phyloP scores from a whole-genome alignment of 2,113 vertebrate species.

The Aldabrachelys gigantea region DNA sequence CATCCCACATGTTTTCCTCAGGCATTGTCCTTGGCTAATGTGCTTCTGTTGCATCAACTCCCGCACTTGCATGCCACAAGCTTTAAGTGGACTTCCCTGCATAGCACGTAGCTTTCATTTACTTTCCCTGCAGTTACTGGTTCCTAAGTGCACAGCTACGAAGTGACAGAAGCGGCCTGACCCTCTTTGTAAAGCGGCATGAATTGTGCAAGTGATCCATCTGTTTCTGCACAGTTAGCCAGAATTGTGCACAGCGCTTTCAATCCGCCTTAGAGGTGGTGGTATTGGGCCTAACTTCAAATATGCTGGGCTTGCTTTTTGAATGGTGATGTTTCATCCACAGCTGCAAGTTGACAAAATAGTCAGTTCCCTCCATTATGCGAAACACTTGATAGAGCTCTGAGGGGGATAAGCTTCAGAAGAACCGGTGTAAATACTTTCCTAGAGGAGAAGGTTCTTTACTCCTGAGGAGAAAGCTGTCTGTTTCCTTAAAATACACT shows the following conservation, averaged over 20 bases:
- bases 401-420: not conserved
- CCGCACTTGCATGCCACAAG: not conserved
- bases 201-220: no score
- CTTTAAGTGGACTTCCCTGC: no score
- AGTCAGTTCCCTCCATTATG: no score
- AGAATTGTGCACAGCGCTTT: no score
- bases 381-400: not conserved
- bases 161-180: no score
- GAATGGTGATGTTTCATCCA: not conserved
- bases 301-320: not conserved
- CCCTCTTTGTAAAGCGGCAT: no score
- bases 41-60: not conserved
- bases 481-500: not conserved
- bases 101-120: not conserved
- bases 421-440: not conserved
- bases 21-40: no score
- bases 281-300: no score
- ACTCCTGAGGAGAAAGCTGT: rapidly evolving
- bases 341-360: not conserved
- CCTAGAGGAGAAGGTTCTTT: not conserved
- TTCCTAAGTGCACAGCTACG: not conserved
- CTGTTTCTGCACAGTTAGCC: no score
- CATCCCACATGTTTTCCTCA: no score
- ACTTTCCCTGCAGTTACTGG: not conserved
- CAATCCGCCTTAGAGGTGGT: no score